Percentiles rank a stretch among this genome's conserved stretches.
Evolutionary conservation across 2,888 invertebrate genomes (phyloP).

Genomic region (Drosophila peninsularis): DNA sequence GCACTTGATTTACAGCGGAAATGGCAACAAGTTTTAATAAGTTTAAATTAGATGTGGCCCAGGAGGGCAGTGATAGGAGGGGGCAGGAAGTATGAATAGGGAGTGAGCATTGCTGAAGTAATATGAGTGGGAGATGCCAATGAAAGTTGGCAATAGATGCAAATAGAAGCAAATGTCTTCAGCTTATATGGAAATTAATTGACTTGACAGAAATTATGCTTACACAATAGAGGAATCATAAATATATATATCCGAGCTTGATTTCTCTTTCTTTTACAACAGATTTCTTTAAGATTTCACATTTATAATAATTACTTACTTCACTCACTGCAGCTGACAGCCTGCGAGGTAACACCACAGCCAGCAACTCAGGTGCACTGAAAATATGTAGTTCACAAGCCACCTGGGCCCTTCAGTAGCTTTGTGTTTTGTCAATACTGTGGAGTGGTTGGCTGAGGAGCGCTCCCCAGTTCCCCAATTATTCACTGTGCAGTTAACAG

Average conservation of each 20-base stretch:
- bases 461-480: constrained; percentile 23
- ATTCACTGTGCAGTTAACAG: constrained; percentile 26
- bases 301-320: not conserved
- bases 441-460: constrained; percentile 17
- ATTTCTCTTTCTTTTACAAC: no score
- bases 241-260: no score
- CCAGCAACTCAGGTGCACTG: not conserved
- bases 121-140: not conserved
- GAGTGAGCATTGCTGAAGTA: not conserved
- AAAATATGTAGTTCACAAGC: not conserved
- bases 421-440: constrained; percentile 28
- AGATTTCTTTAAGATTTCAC: no score
- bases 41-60: constrained; percentile 8
- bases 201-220: no score
- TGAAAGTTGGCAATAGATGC: not conserved
- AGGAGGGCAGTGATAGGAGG: not conserved
- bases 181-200: no score
- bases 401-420: not conserved
- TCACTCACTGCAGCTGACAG: not conserved
- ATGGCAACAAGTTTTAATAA: constrained; percentile 3
- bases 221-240: no score
- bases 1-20: constrained; percentile 2
- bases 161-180: no score
- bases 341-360: not conserved
- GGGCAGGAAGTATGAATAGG: not conserved